Evolutionary conservation across 1,140 invertebrate species (phyloP).

Genomic region (Cecropterus lyciades): DNA sequence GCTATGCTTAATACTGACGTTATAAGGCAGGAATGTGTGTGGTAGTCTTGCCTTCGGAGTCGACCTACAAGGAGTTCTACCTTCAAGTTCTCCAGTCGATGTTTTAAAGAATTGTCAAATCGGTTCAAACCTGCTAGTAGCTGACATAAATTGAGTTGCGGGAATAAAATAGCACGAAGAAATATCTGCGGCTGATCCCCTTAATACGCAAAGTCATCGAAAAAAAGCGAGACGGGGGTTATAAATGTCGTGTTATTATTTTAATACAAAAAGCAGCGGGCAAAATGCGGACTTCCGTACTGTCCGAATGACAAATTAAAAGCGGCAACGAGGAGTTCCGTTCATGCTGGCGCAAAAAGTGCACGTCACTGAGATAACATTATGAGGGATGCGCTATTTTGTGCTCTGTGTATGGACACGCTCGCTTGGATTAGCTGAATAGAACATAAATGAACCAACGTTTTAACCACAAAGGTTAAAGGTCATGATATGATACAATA

Average conservation of each 20-base stretch:
- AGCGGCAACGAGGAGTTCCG: slow-evolving; percentile 44
- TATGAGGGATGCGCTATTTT: slow-evolving; percentile 35
- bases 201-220: slow-evolving; percentile 2
- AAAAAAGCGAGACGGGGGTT: slow-evolving; percentile 43
- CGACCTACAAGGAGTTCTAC: too few relatives aligned
- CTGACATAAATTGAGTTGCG: too few relatives aligned
- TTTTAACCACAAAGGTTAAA: background rate
- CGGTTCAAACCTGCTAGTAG: too few relatives aligned
- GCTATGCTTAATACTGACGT: too few relatives aligned
- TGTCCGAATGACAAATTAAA: slow-evolving; percentile 67
- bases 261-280: slow-evolving; percentile 53
- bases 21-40: too few relatives aligned
- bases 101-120: too few relatives aligned
- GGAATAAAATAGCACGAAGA: background rate
- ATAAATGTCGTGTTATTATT: slow-evolving; percentile 68
- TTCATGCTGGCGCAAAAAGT: slow-evolving; percentile 44
- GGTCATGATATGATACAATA: background rate
- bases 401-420: slow-evolving; percentile 25
- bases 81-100: too few relatives aligned
- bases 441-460: background rate
- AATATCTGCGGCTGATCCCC: background rate
- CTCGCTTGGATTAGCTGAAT: slow-evolving; percentile 22
- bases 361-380: slow-evolving; percentile 49
- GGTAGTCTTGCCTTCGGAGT: too few relatives aligned
- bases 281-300: slow-evolving; percentile 55